Evolutionary conservation across 2,888 invertebrate genomes (phyloP), one percentile per base, ranked within the genome.

Genomic region (Scaptomyza caliginosa): DNA sequence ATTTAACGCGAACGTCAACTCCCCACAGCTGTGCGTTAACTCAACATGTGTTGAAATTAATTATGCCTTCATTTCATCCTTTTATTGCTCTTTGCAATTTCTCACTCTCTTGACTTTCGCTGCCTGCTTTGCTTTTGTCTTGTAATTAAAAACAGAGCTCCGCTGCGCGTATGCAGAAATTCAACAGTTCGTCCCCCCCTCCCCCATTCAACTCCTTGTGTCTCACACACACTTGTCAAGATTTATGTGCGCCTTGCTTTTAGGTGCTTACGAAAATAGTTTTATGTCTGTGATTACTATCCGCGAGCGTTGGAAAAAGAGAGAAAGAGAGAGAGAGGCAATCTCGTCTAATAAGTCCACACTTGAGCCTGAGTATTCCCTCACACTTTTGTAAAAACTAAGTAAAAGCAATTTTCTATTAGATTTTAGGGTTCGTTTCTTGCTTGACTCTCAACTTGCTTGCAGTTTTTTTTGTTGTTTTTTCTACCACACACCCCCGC

Each of bases 241-340:
- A 79, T 79, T 82, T 83, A 79, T 79, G 80, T 58, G 77, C 74
- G 66, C 51, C 59, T 77, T 45, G 46, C 51, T 80, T 79, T 83
- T 83, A 80, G 80, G 83, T 79, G 83, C 74, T 77, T 66, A 68
- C 74, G 68, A 77, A 83, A 83, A 83, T 80, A 83, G 83, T 77
- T 74, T 72, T 77, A 83, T 83, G 83, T 67, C 58, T 77, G 59
- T 77, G 79, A 79, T 83, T 83, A 77, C 72, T 62, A 74, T 80
- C 7, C 10, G 13, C n/a, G n/a, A 13, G 19, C 26, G n/a, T 36
- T 17, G 34, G 38, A 28, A 48, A 24, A 5, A 24, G 24, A 4
- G 24, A 24, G 6, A 24, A n/a, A n/a, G 38, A 28, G 42, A 24
- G 6, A 24, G 24, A 4, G 24, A 24, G 6, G 6, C 8, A 13